Evolutionary conservation across 2,888 invertebrate genomes (phyloP).

Genomic region (Halictus quadricinctus): DNA sequence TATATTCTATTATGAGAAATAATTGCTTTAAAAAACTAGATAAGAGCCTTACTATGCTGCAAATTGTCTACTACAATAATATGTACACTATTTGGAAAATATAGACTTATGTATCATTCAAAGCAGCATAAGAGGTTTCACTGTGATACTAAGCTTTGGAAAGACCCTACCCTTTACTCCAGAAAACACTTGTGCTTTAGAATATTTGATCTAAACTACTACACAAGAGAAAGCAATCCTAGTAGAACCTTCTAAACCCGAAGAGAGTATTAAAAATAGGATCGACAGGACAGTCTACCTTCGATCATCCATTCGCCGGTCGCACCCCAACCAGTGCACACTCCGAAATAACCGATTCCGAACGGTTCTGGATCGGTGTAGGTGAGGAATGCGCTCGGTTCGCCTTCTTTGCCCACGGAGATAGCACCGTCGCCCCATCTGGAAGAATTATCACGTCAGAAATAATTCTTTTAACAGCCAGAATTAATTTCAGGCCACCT

Average conservation of each 20-base stretch:
- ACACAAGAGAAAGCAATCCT: not conserved
- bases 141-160: not conserved
- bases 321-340: conserved; percentile 95
- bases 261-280: not conserved
- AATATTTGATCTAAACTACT: not conserved
- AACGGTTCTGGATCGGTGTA: conserved; percentile 89
- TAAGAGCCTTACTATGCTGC: too few species aligned
- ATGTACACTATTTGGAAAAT: too few species aligned
- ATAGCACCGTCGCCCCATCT: conserved; percentile 81
- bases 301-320: conserved; percentile 92
- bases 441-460: not conserved
- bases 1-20: too few species aligned
- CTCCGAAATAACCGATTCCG: conserved; percentile 89
- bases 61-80: not conserved
- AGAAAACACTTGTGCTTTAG: not conserved
- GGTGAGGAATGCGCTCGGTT: conserved; percentile 88
- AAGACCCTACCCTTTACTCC: not conserved
- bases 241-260: not conserved
- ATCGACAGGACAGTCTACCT: conserved; percentile 83
- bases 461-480: not conserved
- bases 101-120: too few species aligned
- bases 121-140: too few species aligned
- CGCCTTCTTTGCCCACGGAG: conserved; percentile 89
- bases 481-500: not conserved
- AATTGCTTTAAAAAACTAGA: too few species aligned